Evolutionary conservation across 1,140 invertebrate genomes (phyloP).

Genomic region (Hypothenemus hampei): DNA sequence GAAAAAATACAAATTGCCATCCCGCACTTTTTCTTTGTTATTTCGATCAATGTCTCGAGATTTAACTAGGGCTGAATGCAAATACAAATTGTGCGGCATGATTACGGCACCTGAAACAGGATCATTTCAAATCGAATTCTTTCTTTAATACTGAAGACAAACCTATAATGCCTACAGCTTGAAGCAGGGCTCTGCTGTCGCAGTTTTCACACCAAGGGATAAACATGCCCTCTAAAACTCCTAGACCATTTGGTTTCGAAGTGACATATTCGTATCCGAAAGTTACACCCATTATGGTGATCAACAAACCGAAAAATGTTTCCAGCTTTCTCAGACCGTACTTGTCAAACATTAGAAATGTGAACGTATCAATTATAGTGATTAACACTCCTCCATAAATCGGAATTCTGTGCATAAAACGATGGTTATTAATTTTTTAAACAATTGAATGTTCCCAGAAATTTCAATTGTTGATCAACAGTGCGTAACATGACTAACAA

Average conservation of each 20-base stretch:
- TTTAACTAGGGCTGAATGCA: constrained; percentile 90
- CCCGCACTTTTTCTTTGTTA: constrained; percentile 65
- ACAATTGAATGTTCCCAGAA: not conserved
- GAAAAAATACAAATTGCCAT: constrained; percentile 90
- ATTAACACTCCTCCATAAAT: constrained; percentile 84
- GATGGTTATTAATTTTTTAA: not conserved
- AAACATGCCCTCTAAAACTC: constrained; percentile 79
- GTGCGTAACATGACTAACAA: not conserved
- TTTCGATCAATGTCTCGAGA: constrained; percentile 76
- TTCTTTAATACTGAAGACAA: constrained; percentile 6
- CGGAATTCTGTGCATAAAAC: constrained; percentile 61
- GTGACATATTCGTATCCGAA: constrained; percentile 87
- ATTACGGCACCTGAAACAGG: constrained; percentile 65
- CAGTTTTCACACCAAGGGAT: constrained; percentile 77
- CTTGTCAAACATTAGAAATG: constrained; percentile 86
- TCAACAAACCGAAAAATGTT: constrained; percentile 80
- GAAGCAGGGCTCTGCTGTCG: constrained; percentile 63
- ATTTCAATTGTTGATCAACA: not conserved
- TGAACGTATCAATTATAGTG: constrained; percentile 87
- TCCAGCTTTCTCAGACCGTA: constrained; percentile 89
- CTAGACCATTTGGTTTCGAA: constrained; percentile 65
- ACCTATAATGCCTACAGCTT: constrained; percentile 85
- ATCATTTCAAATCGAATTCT: no score
- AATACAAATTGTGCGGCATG: constrained; percentile 93
- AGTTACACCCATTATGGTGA: constrained; percentile 79